A percentile compares a stretch with the other conserved stretches of the same genome.
phyloP scores from a whole-genome alignment of 53 echinoderm and acorn worm species.

The Stichopus horrens region DNA sequence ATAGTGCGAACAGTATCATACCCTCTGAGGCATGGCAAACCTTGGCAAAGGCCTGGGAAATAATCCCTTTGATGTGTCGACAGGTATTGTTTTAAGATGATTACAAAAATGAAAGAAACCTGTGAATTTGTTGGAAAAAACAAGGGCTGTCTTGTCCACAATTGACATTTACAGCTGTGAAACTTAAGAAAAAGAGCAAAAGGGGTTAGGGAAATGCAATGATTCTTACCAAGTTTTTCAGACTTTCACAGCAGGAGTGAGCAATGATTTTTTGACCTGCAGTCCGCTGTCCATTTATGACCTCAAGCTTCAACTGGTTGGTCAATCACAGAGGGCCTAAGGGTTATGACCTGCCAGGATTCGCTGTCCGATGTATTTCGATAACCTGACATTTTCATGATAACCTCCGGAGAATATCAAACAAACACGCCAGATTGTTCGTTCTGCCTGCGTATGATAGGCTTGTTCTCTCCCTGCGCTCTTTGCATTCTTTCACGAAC shows the following conservation, averaged over 20 bases:
- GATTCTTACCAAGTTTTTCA: conserved; percentile 24
- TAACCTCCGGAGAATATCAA: conserved; percentile 21
- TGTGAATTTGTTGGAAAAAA: not conserved
- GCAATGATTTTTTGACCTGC: conserved; percentile 20
- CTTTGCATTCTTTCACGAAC: conserved; percentile 45
- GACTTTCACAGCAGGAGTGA: conserved; percentile 19
- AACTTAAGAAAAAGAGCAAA: not conserved
- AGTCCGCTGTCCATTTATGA: conserved; percentile 36
- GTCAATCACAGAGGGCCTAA: conserved; percentile 39
- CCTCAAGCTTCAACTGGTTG: conserved; percentile 43
- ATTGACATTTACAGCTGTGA: not conserved
- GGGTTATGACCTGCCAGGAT: conserved; percentile 26
- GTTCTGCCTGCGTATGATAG: not conserved
- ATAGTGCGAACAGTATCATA: not conserved
- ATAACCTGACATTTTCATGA: not conserved
- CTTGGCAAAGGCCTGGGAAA: not conserved
- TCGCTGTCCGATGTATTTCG: conserved; percentile 10
- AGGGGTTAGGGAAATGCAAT: not conserved
- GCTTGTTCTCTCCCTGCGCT: not conserved
- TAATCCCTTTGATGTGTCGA: not conserved
- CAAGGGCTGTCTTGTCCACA: not conserved
- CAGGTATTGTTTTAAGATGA: conserved; percentile 10
- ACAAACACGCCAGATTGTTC: conserved; percentile 20
- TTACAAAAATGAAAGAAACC: not conserved
- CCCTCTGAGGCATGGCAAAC: not conserved